Conservation (phyloP, 37 sponge, comb jelly and placozoan species). For the Tethya wilhelma region DNA sequence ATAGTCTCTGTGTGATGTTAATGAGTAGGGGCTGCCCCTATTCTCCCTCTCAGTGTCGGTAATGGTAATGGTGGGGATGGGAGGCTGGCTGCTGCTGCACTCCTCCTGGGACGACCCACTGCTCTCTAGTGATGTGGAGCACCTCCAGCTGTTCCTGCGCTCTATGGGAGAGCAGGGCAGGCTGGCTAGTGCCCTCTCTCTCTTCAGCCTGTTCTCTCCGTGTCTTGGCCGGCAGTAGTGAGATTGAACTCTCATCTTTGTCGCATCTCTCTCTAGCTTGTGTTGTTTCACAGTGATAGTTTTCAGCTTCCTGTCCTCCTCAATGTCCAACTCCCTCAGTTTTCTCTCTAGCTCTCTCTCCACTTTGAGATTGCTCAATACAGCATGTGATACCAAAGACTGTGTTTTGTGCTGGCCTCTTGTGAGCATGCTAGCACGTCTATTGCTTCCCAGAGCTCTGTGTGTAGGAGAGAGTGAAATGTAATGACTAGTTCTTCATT, state of each 20-base stretch:
- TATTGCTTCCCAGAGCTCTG: too few species aligned
- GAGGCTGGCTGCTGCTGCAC: neutral
- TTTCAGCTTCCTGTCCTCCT: neutral
- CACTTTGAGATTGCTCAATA: neutral
- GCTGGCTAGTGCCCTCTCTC: neutral
- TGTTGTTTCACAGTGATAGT: neutral
- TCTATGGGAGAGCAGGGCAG: too few species aligned
- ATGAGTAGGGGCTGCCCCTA: too few species aligned
- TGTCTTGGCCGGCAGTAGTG: slow-evolving; percentile 12
- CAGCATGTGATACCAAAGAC: neutral
- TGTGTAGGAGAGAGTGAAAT: too few species aligned
- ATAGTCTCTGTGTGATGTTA: neutral
- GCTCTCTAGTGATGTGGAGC: neutral
- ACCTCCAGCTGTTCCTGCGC: neutral
- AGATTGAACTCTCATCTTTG: neutral
- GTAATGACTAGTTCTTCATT: too few species aligned
- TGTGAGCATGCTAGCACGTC: too few species aligned
- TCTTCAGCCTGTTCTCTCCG: slow-evolving; percentile 26
- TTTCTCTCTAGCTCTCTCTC: neutral
- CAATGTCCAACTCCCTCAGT: neutral
- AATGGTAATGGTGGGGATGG: neutral
- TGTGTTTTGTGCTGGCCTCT: neutral
- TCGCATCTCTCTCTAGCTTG: neutral
- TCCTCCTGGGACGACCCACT: neutral
- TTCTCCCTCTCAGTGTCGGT: neutral